Evolutionary conservation across 2,113 vertebrate species (phyloP).

Genomic region (Trichomycterus rosablanca): DNA sequence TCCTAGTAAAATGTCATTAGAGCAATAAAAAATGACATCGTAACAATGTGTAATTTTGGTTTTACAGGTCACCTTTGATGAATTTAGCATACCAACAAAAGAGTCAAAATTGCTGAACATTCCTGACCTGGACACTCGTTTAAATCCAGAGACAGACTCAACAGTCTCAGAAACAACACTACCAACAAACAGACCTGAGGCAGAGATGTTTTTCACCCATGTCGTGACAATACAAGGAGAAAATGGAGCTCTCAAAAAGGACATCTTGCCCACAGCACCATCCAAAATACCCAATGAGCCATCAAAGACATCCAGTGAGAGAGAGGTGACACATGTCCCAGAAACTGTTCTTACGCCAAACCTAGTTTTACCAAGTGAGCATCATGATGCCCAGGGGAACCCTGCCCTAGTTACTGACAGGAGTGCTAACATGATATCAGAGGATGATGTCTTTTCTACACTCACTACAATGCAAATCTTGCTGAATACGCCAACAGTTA

Average conservation of each 20-base stretch:
- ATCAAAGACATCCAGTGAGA: slow-evolving; percentile 18
- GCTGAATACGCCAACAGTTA: slow-evolving; percentile 7
- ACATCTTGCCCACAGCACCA: slow-evolving; percentile 42
- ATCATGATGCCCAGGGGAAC: slow-evolving; percentile 5
- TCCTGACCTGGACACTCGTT: slow-evolving; percentile 47
- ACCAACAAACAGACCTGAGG: slow-evolving; percentile 28
- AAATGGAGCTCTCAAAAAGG: slow-evolving; percentile 54
- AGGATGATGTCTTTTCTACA: slow-evolving; percentile 30
- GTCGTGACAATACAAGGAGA: slow-evolving; percentile 54
- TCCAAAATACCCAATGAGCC: slow-evolving; percentile 3
- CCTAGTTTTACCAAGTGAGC: slow-evolving; percentile 37
- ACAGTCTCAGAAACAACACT: background rate
- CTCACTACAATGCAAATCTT: slow-evolving; percentile 36
- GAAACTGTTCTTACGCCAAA: slow-evolving; percentile 39
- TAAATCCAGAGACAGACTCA: slow-evolving; percentile 41
- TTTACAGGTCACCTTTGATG: background rate
- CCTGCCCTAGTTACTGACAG: slow-evolving; percentile 20
- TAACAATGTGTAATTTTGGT: too few species aligned
- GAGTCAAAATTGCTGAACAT: background rate
- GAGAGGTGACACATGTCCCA: slow-evolving; percentile 12
- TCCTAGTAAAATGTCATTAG: too few species aligned
- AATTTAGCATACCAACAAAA: slow-evolving; percentile 33
- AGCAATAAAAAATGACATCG: too few species aligned
- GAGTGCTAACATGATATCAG: slow-evolving; percentile 20
- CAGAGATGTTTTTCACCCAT: slow-evolving; percentile 56